phyloP scores from a whole-genome alignment of 2,888 invertebrate genomes.

The Troglohyphantes excavatus region DNA sequence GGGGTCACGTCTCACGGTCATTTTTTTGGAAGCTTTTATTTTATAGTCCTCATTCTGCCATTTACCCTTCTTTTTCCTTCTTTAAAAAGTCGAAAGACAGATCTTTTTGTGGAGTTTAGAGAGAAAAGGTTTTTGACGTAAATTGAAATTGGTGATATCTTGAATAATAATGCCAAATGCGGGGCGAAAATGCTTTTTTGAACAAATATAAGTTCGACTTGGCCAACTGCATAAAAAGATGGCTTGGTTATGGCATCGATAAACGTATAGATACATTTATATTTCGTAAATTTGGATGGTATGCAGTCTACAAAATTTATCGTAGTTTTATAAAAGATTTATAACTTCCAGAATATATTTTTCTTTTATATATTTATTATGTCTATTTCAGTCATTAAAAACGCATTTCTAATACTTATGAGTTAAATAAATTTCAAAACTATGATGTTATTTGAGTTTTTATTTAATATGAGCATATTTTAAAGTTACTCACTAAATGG shows the following conservation, averaged over 20 bases:
- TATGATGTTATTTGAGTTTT: no score
- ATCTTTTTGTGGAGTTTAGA: background rate
- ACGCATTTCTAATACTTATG: no score
- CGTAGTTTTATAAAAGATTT: no score
- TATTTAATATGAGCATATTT: no score
- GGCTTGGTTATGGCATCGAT: background rate
- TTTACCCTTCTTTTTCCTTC: background rate
- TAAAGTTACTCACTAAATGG: no score
- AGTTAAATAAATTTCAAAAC: no score
- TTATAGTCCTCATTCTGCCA: background rate
- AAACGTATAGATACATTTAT: background rate
- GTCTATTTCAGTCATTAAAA: no score
- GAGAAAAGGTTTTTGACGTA: background rate
- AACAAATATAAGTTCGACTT: constrained; percentile 3
- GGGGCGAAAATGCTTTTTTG: constrained; percentile 3
- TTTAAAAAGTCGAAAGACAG: background rate
- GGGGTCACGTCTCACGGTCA: constrained; percentile 16
- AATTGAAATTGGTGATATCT: constrained; percentile 21
- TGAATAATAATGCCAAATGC: background rate
- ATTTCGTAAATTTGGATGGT: no score
- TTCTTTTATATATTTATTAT: no score
- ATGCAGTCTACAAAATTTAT: no score
- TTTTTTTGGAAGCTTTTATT: constrained; percentile 8
- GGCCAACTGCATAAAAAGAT: background rate
- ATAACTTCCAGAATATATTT: no score